Evolutionary conservation across 2,113 vertebrate species (phyloP).

Genomic region (Gracilinanus agilis): DNA sequence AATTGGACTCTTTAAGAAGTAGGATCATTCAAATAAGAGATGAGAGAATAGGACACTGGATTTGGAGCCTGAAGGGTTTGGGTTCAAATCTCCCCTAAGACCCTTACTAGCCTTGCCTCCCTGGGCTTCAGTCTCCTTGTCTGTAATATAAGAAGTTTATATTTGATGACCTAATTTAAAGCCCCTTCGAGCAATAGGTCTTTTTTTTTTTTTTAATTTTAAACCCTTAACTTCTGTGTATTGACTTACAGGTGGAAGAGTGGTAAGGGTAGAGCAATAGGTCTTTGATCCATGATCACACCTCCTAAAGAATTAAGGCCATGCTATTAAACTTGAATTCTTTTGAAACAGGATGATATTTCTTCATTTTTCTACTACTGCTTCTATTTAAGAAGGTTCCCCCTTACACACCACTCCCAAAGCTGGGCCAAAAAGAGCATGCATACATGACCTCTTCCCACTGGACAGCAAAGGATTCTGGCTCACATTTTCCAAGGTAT

Average conservation of each 20-base stretch:
- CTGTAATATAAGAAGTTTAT: neutral
- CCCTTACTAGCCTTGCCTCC: neutral
- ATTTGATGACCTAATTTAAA: neutral
- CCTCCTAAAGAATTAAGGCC: neutral
- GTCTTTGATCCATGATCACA: neutral
- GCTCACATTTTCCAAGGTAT: neutral
- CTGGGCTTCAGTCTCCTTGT: neutral
- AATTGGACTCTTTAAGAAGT: neutral
- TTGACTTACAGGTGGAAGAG: no score
- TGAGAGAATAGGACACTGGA: neutral
- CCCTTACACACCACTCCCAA: neutral
- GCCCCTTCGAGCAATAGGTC: neutral
- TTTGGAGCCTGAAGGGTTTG: neutral
- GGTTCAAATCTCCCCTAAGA: neutral
- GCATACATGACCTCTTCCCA: neutral
- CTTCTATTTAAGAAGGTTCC: neutral
- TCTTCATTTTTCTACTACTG: neutral
- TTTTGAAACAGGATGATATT: neutral
- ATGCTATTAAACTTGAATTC: neutral
- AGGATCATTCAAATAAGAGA: neutral
- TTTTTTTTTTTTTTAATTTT: no score
- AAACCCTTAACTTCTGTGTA: no score
- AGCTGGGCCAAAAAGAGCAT: neutral
- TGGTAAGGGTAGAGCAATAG: no score
- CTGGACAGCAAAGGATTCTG: neutral